Evolutionary conservation across 2,797 vertebrate species (phyloP), one percentile per base, ranked within the genome.

Genomic region (Mormyrops attenuatus): DNA sequence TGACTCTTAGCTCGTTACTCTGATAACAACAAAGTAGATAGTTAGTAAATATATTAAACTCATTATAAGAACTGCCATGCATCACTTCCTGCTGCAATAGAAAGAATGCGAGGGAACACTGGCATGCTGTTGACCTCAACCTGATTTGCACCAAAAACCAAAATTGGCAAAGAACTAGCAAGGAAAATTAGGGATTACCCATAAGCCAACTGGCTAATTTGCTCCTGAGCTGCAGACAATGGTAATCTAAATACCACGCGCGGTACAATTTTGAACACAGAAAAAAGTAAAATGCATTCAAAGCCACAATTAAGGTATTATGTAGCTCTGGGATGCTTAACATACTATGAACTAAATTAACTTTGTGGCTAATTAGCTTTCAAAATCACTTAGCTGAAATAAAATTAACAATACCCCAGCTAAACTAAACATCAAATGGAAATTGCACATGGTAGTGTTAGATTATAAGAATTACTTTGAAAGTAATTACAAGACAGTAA

Each of bases 321-420:
- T 80, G 73, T 44, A 80, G 73, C 73, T 80, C 17, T 80, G 73
- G 73, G 73, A 80, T 80, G 73, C 73, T 80, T 80, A 80, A 80
- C 73, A 80, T 80, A 47, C 73, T 41, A 80, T 80, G 73, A 80
- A 80, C 73, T 80, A 80, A 80, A 80, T 80, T 80, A 80, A 80
- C 73, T 80, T 80, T 80, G 73, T 80, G 73, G 73, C 38, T 80
- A 80, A 80, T 80, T 80, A 47, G 73, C 73, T 80, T 80, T 80
- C 73, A 80, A 80, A 80, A 80, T 80, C 73, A 80, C 73, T 80
- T 80, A 17, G 73, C 73, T 80, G 73, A 47, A 80, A 80, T 47
- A 80, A 47, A 80, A 80, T 80, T 80, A 80, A 80, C 73, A 41
- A 80, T 80, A 47, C 73, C 73, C 73, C 20, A 41, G 73, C 73